These are phyloP conservation scores for Nomada ruficornis DNA, from an alignment of 2,888 invertebrate genomes.

Conservation along the genomic window DNA sequence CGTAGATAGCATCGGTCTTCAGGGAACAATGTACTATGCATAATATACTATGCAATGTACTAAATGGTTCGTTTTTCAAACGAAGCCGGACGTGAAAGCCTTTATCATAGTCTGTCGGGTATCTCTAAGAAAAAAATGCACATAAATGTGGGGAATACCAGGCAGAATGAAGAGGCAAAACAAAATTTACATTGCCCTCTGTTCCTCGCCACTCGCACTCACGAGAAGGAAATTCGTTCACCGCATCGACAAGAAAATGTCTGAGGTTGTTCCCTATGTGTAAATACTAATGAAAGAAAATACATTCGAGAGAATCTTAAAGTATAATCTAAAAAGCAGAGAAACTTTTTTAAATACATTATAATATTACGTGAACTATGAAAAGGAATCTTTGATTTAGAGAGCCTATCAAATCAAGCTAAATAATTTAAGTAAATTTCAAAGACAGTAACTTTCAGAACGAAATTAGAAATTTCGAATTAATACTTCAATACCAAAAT, in stretches of 20 bases:
- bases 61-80: conserved; percentile 44
- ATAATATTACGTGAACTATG: too few relatives aligned
- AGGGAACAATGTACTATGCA: conserved; percentile 40
- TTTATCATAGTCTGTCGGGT: conserved; percentile 39
- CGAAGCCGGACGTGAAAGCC: conserved; percentile 14
- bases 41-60: neutral
- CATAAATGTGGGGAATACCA: neutral
- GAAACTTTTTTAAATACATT: too few relatives aligned
- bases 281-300: too few relatives aligned
- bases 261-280: neutral
- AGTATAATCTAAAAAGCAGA: too few relatives aligned
- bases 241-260: neutral
- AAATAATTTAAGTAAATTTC: too few relatives aligned
- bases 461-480: too few relatives aligned
- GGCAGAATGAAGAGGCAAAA: neutral
- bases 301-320: too few relatives aligned
- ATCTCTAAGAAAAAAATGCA: conserved; percentile 7
- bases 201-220: neutral
- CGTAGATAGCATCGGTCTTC: conserved; percentile 21
- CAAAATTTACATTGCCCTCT: neutral
- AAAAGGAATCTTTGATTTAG: too few relatives aligned
- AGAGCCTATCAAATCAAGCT: too few relatives aligned
- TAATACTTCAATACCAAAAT: too few relatives aligned
- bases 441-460: too few relatives aligned
- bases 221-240: neutral